These are phyloP conservation scores for Acropora tenuis DNA, from an alignment of 64 coral and sea anemone species.

Conservation along the genomic window DNA sequence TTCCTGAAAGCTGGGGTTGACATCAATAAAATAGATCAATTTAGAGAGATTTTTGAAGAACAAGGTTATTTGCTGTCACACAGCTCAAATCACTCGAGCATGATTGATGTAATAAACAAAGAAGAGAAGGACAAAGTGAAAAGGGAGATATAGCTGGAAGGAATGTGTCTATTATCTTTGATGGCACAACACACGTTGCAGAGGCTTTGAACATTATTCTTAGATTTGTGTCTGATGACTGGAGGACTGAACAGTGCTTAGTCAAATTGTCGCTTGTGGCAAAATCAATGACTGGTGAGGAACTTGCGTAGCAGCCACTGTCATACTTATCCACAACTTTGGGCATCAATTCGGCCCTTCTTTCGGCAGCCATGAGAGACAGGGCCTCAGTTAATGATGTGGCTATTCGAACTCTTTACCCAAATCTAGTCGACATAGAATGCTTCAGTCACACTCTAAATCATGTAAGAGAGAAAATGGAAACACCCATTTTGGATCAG, in stretches of 20 bases:
- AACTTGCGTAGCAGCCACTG: conserved; percentile 33
- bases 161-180: conserved; percentile 53
- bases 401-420: not conserved
- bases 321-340: conserved; percentile 8
- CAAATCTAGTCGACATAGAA: conserved; percentile 11
- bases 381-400: conserved; percentile 15
- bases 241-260: not conserved
- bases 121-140: conserved; percentile 61
- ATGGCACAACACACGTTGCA: conserved; percentile 21
- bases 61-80: conserved; percentile 34
- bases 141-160: conserved; percentile 46
- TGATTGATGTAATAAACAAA: conserved; percentile 68
- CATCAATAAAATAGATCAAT: conserved; percentile 28
- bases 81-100: conserved; percentile 35
- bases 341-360: conserved; percentile 43
- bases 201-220: conserved; percentile 43
- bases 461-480: conserved; percentile 32
- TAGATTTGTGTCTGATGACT: conserved; percentile 56
- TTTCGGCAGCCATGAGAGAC: conserved; percentile 40
- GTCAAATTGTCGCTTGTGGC: no score
- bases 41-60: conserved; percentile 59
- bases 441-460: conserved; percentile 20
- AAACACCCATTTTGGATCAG: conserved; percentile 27
- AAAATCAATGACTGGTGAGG: no score
- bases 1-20: conserved; percentile 31